Conservation (phyloP, 2,113 vertebrate species). For the Macquaria australasica region DNA sequence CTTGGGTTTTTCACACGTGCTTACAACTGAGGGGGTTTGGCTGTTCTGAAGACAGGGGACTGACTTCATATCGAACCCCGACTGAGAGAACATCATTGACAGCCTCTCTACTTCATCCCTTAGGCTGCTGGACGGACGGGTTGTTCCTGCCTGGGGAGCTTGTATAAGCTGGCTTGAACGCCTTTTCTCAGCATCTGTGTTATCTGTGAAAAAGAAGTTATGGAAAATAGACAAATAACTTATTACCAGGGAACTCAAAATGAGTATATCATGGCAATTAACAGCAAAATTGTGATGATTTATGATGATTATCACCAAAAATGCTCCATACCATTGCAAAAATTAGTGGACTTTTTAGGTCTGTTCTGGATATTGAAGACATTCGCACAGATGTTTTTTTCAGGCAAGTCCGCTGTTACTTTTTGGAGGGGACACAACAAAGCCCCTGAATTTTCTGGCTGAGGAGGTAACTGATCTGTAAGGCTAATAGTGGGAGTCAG, state of each 20-base stretch:
- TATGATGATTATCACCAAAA: not conserved
- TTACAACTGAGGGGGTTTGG: not conserved
- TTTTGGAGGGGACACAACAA: not conserved
- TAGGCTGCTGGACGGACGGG: constrained; percentile 23
- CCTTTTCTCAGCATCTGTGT: not conserved
- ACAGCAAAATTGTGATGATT: not conserved
- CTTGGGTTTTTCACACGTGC: not conserved
- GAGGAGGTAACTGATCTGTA: constrained; percentile 5
- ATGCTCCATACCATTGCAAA: constrained; percentile 3
- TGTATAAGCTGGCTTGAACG: not conserved
- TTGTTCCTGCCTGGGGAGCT: not conserved
- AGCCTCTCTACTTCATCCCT: constrained; percentile 53
- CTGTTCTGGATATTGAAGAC: not conserved
- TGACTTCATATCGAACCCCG: constrained; percentile 21
- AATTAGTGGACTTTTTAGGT: not conserved
- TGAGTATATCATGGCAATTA: not conserved
- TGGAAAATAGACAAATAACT: not conserved
- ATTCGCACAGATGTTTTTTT: not conserved
- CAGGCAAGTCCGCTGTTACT: not conserved
- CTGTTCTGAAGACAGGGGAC: not conserved
- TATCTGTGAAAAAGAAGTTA: constrained; percentile 18
- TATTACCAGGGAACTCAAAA: not conserved
- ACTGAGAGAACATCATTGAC: constrained; percentile 28
- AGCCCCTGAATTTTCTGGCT: constrained; percentile 6
- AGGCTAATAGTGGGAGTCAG: not conserved